phyloP scores from a whole-genome alignment of 2,888 invertebrate species.

The Saturnia japonica region DNA sequence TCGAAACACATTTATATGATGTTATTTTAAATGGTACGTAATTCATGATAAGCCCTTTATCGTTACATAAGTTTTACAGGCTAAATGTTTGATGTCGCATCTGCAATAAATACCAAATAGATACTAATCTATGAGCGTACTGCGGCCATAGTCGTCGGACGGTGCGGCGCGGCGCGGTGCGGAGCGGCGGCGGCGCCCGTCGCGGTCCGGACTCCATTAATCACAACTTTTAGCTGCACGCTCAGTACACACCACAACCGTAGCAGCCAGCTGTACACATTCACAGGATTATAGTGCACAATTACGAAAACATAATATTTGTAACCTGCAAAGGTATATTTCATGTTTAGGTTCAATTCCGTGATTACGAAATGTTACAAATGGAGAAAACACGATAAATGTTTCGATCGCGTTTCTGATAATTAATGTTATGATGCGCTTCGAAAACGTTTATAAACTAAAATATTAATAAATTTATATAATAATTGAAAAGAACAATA shows the following conservation, averaged over 20 bases:
- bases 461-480: not conserved
- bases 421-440: not conserved
- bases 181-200: conserved; percentile 62
- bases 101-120: not conserved
- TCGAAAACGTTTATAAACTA: not conserved
- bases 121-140: conserved; percentile 24
- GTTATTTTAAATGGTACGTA: not conserved
- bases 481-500: too few relatives aligned
- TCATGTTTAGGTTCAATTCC: not conserved
- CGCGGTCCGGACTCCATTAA: conserved; percentile 71
- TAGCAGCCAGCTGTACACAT: conserved; percentile 21
- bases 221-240: conserved; percentile 74
- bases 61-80: not conserved
- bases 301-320: conserved; percentile 5
- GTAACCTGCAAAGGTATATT: not conserved
- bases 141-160: conserved; percentile 60
- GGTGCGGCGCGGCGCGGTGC: conserved; percentile 67
- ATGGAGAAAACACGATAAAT: conserved; percentile 3
- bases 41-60: not conserved
- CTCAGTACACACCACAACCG: conserved; percentile 56
- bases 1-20: not conserved
- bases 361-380: not conserved
- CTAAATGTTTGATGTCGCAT: not conserved
- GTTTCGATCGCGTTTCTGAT: not conserved
- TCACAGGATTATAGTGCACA: conserved; percentile 18